Conservation (phyloP, 2,888 invertebrate genomes). For the Diadegma fenestrale region DNA sequence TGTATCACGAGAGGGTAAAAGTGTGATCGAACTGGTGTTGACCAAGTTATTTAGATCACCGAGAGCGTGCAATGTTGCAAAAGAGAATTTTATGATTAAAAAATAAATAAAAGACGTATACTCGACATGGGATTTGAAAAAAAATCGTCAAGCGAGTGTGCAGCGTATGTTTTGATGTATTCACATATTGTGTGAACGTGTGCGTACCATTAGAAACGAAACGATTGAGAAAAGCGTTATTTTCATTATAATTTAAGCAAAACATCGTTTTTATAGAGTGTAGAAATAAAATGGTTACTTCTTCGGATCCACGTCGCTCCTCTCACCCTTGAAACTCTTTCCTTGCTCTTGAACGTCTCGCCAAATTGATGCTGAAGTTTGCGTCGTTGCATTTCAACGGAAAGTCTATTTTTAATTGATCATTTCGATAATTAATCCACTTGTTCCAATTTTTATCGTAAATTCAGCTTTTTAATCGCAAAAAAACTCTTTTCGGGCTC, state of each 20-base stretch:
- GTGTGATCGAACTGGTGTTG: constrained; percentile 16
- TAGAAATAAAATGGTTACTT: constrained; percentile 3
- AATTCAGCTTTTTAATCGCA: too few relatives aligned
- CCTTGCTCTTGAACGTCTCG: too few relatives aligned
- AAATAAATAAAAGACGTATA: constrained; percentile 36
- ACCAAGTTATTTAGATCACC: constrained; percentile 24
- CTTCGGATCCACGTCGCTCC: neutral
- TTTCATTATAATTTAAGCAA: neutral
- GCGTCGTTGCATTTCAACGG: too few relatives aligned
- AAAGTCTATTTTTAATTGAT: too few relatives aligned
- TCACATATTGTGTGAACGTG: constrained; percentile 53
- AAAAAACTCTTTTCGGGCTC: too few relatives aligned
- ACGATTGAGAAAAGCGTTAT: constrained; percentile 36
- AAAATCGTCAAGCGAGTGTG: constrained; percentile 47
- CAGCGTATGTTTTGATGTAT: constrained; percentile 62
- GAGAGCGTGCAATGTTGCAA: constrained; percentile 43
- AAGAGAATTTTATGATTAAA: constrained; percentile 33
- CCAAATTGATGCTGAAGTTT: too few relatives aligned
- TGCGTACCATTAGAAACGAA: constrained; percentile 52
- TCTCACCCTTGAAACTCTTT: neutral
- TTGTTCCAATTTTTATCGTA: too few relatives aligned
- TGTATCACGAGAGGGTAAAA: constrained; percentile 13
- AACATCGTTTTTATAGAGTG: constrained; percentile 7
- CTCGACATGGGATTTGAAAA: constrained; percentile 29
- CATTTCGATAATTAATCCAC: too few relatives aligned